Evolutionary conservation across 2,888 invertebrate genomes (phyloP).

Genomic region (Platycheirus albimanus): DNA sequence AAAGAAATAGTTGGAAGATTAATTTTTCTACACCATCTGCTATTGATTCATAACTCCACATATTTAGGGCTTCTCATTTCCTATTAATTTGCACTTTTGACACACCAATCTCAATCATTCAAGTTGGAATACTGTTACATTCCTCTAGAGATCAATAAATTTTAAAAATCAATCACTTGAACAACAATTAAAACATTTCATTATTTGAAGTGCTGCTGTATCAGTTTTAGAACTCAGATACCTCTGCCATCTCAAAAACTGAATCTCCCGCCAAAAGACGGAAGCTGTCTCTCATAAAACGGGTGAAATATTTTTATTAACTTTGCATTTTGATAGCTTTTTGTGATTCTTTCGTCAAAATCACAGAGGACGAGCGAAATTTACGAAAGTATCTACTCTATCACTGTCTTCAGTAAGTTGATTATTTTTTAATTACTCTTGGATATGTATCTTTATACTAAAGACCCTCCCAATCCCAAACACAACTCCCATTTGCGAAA

Average conservation of each 20-base stretch:
- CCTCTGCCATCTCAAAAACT: background rate
- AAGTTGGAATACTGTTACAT: no score
- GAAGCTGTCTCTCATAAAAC: background rate
- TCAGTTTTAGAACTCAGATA: background rate
- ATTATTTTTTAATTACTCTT: slow-evolving; percentile 57
- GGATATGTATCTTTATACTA: background rate
- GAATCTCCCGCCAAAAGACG: background rate
- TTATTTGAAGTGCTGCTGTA: background rate
- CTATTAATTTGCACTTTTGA: no score
- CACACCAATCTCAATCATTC: no score
- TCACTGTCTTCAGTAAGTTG: slow-evolving; percentile 25
- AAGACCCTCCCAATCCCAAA: background rate
- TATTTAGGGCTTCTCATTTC: no score
- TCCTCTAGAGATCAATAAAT: no score
- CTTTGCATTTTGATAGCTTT: background rate
- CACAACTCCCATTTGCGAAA: slow-evolving; percentile 46
- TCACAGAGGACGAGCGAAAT: background rate
- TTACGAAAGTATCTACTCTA: slow-evolving; percentile 8
- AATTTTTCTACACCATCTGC: no score
- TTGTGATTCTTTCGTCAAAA: background rate
- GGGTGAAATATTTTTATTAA: slow-evolving; percentile 15
- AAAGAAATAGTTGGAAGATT: no score
- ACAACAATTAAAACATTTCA: no score
- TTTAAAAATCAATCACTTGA: no score
- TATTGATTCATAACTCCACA: no score